Base-by-base conservation (phyloP, 2,113 vertebrate species). In the Cephalopholis sonnerati region DNA sequence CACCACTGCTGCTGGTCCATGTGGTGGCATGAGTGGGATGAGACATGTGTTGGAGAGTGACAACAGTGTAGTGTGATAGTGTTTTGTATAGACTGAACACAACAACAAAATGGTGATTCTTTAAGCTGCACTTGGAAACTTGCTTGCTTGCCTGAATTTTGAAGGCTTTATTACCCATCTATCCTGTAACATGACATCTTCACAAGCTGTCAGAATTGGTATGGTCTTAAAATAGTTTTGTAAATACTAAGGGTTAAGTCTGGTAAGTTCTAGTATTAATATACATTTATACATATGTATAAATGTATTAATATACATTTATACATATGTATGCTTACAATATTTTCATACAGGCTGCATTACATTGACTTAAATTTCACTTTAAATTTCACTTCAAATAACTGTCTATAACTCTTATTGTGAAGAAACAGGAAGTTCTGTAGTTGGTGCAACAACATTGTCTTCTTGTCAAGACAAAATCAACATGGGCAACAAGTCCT, bases 21-120 rank as follows among this genome's bases (percentile, higher is more conserved):
- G 55, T 77, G 65, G 77, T 74, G 74, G 79, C 54, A 81, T 25
- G 22, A 75, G 70, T 16, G 22, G 20, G 39, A 77, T 53, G 74
- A 74, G 36, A 51, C 5, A 77, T 51, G 50, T 69, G 65, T 36
- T 67, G 16, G 32, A 63, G 51, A 54, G 44, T n/a, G 36, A 80
- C 46, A 69, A 70, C 0, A 16, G 63, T 80, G 67, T 24, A 36
- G 25, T 53, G 54, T 17, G 46, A 57, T 11, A 29, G 16, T 24
- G 50, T 71, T n/a, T 71, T 59, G 17, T 61, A 25, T 61, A 46
- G 44, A 29, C 17, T 58, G 13, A 66, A 61, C 12, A 53, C 9
- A 64, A 63, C 8, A 54, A 9, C 54, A 68, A 51, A 51, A 62
- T 24, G 15, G 16, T 8, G 15, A 25, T 54, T 72, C 46, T 61